Evolutionary conservation across 1,140 invertebrate species (phyloP).

Genomic region (Apis dorsata): DNA sequence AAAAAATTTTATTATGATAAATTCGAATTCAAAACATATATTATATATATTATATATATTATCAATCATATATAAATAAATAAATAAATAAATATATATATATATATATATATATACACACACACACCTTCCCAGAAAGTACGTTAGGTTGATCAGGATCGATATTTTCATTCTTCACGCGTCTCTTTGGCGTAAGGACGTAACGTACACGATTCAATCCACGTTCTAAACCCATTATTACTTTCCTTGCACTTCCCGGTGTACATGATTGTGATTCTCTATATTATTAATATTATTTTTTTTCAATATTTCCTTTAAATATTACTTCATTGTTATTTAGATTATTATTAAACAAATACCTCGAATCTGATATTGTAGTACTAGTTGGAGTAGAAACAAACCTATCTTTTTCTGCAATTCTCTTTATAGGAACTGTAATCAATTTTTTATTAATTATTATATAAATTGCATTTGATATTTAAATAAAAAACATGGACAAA

Average conservation of each 20-base stretch:
- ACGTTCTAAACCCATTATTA: conserved; percentile 86
- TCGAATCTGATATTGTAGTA: conserved; percentile 45
- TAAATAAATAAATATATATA: background rate
- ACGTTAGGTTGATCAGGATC: conserved; percentile 72
- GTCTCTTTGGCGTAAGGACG: conserved; percentile 86
- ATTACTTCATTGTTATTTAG: conserved; percentile 16
- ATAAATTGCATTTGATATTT: background rate
- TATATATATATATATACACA: background rate
- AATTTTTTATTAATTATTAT: conserved; percentile 26
- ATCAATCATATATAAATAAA: background rate
- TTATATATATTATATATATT: background rate
- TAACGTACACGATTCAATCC: conserved; percentile 85
- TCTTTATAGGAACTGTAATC: conserved; percentile 71
- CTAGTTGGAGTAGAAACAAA: conserved; percentile 52
- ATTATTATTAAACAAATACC: conserved; percentile 52
- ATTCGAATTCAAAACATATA: background rate
- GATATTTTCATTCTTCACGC: conserved; percentile 70
- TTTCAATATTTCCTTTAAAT: background rate
- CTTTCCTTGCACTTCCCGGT: conserved; percentile 82
- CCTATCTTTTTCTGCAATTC: conserved; percentile 61
- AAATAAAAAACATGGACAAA: background rate
- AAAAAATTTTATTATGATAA: conserved; percentile 49
- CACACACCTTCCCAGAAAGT: conserved; percentile 78
- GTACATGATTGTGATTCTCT: conserved; percentile 69
- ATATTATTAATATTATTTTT: conserved; percentile 36